Evolutionary conservation across 2,797 vertebrate genomes (phyloP), one percentile per base, ranked within the genome.

Genomic region (Podarcis lilfordi): DNA sequence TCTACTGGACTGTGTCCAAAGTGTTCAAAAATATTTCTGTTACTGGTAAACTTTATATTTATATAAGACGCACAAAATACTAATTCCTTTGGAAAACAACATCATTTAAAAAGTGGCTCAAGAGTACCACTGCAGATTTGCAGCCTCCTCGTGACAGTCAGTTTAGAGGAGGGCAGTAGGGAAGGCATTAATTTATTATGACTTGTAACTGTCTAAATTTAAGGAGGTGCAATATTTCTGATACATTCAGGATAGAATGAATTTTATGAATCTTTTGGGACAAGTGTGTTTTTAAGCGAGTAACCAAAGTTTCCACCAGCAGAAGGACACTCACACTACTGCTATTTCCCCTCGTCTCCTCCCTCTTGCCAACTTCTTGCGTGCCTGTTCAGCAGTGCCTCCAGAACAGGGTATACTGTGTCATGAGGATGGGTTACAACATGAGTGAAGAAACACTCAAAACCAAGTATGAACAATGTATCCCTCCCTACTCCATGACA

Each of bases 61-160:
- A 55, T 74, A 74, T 78, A 86, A 91, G 45, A 66, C 80, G 8
- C 25, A 68, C 3, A 79, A 29, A 82, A 77, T 88, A 11, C 82
- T 2, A 59, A 69, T 45, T 92, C 6, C 79, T 25, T 40, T 5
- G 40, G 40, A 40, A 40, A 40, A 40, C 40, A 40, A 5, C 5
- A n/a, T n/a, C 82, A 83, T 61, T 32, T 40, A 66, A 68, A 90
- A 66, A 88, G 3, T 9, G 71, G 3, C 78, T 80, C 35, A 61
- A 32, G 1, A 80, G 40, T 29, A 55, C 1, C 17, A 59, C 66
- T 17, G 7, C 19, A 35, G 3, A 59, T 37, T 59, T 74, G 37
- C 32, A 72, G 17, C 45, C 43, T 80, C 5, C 27, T 80, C 45
- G 35, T 37, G 37, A 29, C 23, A 75, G 3, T 8, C 3, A 43